Evolutionary conservation across 2,797 vertebrate species (phyloP).

Genomic region (Dendrocincla tyrannina): DNA sequence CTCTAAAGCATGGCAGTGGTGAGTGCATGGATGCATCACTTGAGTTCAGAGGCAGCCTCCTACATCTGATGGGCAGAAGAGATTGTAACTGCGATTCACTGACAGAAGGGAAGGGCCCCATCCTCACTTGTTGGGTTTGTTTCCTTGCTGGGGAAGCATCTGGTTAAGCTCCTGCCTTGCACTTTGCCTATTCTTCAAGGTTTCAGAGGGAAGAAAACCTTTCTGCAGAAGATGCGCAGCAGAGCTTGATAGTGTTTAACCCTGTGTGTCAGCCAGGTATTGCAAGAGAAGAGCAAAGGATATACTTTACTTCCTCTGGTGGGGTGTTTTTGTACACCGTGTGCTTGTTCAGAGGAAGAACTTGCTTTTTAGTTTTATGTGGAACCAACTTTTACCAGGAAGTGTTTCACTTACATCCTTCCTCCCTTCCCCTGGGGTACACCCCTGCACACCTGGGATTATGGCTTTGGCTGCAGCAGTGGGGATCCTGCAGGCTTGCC

Average conservation of each 20-base stretch:
- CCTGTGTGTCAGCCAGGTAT: neutral
- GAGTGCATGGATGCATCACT: neutral
- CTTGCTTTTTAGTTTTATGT: neutral
- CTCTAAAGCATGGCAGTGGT: neutral
- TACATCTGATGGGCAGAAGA: neutral
- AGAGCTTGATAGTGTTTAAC: neutral
- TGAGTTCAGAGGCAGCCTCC: neutral
- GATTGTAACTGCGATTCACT: neutral
- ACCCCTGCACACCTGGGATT: neutral
- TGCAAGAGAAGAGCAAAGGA: neutral
- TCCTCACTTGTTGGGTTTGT: neutral
- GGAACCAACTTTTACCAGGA: neutral
- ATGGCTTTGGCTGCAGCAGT: neutral
- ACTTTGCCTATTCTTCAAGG: neutral
- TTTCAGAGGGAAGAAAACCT: neutral
- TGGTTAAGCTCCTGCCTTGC: neutral
- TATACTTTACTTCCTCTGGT: neutral
- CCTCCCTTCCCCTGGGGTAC: neutral
- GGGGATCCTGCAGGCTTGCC: neutral
- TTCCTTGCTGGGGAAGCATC: neutral
- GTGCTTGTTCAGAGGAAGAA: neutral
- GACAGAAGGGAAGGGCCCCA: neutral
- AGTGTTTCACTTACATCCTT: neutral
- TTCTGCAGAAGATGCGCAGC: rapidly evolving
- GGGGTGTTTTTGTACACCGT: neutral